Conservation (phyloP, 1,140 invertebrate species). For the Nautilus pompilius region DNA sequence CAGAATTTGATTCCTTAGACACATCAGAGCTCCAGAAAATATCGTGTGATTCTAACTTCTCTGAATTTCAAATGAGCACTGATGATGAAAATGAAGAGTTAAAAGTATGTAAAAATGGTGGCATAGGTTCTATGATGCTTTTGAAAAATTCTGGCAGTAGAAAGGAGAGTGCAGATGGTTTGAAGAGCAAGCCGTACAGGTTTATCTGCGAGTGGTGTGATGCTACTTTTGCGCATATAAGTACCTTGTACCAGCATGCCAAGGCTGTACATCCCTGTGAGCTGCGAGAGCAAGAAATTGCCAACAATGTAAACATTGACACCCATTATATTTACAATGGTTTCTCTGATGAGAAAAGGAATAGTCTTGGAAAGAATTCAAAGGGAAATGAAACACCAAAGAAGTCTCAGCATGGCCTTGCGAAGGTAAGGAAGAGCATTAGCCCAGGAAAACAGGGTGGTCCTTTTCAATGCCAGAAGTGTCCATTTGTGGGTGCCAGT, state of each 20-base stretch:
- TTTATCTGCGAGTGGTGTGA: conserved; percentile 46
- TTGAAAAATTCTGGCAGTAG: background rate
- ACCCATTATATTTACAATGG: background rate
- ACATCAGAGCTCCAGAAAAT: background rate
- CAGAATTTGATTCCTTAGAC: conserved; percentile 30
- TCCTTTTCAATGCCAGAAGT: conserved; percentile 47
- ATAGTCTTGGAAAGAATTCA: background rate
- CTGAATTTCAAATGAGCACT: background rate
- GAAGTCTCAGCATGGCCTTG: background rate
- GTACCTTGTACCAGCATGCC: conserved; percentile 41
- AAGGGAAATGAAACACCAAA: background rate
- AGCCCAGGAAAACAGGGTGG: conserved; percentile 27
- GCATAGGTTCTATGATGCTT: too few relatives aligned
- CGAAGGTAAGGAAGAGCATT: conserved; percentile 22
- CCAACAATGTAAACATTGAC: conserved; percentile 7
- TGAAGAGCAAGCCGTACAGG: background rate
- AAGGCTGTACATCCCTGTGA: conserved; percentile 33
- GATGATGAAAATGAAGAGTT: background rate
- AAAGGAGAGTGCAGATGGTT: background rate
- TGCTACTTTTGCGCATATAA: conserved; percentile 37
- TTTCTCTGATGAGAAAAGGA: too few relatives aligned
- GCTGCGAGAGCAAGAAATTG: conserved; percentile 34
- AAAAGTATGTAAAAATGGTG: background rate
- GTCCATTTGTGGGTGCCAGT: conserved; percentile 43
- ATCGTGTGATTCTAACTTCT: background rate